A percentile compares a stretch with the other conserved stretches of the same genome.
These are phyloP conservation scores for Tolmerus cingulatus DNA, from an alignment of 2,888 invertebrate genomes.

Conservation along the genomic window DNA sequence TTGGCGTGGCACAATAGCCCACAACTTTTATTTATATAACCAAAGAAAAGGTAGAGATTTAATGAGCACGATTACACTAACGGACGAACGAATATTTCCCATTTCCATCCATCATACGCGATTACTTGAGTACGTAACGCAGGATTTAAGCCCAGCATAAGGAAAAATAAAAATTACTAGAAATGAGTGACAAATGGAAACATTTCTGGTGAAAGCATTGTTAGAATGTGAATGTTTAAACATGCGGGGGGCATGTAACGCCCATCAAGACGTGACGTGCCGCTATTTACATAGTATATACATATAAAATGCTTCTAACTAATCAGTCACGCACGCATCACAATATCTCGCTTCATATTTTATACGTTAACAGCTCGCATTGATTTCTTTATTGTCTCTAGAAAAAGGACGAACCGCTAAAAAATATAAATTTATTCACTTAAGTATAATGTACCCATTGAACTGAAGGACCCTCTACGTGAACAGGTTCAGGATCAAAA, in stretches of 20 bases:
- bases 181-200: neutral
- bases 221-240: neutral
- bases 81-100: neutral
- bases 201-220: neutral
- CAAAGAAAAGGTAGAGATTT: neutral
- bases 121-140: neutral
- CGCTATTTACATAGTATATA: neutral
- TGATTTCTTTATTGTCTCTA: neutral
- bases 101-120: neutral
- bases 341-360: neutral
- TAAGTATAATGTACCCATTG: neutral
- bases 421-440: neutral
- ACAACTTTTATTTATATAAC: neutral
- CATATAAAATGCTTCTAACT: neutral
- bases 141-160: neutral
- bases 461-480: neutral
- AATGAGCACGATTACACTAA: neutral
- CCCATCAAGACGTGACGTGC: neutral
- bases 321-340: neutral
- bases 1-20: neutral
- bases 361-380: neutral
- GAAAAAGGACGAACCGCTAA: neutral
- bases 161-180: neutral
- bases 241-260: neutral
- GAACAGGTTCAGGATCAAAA: neutral